Evolutionary conservation across 1,140 invertebrate genomes (phyloP).

Genomic region (Battus philenor): DNA sequence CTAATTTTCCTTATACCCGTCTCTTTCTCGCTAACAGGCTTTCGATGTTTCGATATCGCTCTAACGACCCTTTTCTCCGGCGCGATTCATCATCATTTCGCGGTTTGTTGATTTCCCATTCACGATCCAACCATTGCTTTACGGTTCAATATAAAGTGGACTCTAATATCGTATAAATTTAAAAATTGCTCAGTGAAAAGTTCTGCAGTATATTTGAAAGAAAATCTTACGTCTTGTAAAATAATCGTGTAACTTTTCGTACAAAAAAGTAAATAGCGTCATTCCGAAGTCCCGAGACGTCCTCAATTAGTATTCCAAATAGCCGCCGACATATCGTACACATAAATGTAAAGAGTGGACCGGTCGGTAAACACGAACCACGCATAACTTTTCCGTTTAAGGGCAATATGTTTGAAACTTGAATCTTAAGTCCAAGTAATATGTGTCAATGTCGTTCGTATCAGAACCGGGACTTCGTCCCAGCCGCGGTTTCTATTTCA

Average conservation of each 20-base stretch:
- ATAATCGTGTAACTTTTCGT: slow-evolving; percentile 16
- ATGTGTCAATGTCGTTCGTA: slow-evolving; percentile 52
- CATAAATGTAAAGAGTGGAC: slow-evolving; percentile 75
- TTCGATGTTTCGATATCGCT: slow-evolving; percentile 35
- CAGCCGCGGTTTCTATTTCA: slow-evolving; percentile 66
- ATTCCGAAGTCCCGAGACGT: slow-evolving; percentile 53
- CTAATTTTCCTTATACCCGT: slow-evolving; percentile 55
- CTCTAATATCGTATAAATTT: background rate
- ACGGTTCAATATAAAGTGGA: background rate
- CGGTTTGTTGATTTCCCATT: slow-evolving; percentile 67
- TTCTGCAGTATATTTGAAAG: no score
- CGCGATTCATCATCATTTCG: slow-evolving; percentile 71
- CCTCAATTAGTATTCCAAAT: slow-evolving; percentile 75
- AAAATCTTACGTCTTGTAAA: slow-evolving; percentile 7
- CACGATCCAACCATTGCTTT: slow-evolving; percentile 27
- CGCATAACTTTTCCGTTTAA: slow-evolving; percentile 62
- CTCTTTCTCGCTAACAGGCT: slow-evolving; percentile 31
- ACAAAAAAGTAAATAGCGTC: slow-evolving; percentile 35
- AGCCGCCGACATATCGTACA: slow-evolving; percentile 70
- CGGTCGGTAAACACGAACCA: slow-evolving; percentile 60
- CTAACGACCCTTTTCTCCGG: slow-evolving; percentile 50
- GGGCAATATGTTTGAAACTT: slow-evolving; percentile 34
- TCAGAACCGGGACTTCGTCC: slow-evolving; percentile 38
- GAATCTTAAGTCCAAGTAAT: slow-evolving; percentile 41
- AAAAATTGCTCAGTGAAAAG: slow-evolving; percentile 1